Evolutionary conservation across 2,113 vertebrate genomes (phyloP).

Genomic region (Tetrax tetrax): DNA sequence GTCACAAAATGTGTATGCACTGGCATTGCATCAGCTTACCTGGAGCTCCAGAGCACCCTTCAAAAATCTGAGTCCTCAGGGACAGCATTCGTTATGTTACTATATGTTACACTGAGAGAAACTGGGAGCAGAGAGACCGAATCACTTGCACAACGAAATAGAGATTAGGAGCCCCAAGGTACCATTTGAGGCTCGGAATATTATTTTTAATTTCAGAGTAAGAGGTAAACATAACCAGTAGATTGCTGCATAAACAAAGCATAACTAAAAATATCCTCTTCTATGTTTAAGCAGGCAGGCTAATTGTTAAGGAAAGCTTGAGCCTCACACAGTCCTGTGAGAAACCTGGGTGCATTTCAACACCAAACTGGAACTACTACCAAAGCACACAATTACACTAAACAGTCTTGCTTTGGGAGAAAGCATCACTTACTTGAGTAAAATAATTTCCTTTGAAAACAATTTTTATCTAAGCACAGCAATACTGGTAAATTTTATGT

Average conservation of each 20-base stretch:
- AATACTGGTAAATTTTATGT: neutral
- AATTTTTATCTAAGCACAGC: neutral
- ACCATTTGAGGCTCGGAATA: neutral
- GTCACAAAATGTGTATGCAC: neutral
- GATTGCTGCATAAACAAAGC: neutral
- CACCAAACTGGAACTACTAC: neutral
- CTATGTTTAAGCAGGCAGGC: neutral
- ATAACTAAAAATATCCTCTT: neutral
- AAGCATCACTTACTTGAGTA: neutral
- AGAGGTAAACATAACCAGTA: neutral
- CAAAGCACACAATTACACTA: neutral
- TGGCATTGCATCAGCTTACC: neutral
- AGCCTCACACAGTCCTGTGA: neutral
- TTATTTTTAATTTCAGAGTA: neutral
- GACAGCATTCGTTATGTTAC: neutral
- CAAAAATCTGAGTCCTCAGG: neutral
- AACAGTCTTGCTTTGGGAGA: neutral
- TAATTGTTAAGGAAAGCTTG: neutral
- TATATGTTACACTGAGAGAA: neutral
- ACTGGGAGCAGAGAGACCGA: neutral
- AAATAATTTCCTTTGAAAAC: neutral
- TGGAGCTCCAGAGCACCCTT: neutral
- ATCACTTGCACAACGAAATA: neutral
- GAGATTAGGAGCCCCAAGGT: neutral
- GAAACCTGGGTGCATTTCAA: neutral